Evolutionary conservation across 2,888 invertebrate species (phyloP).

Genomic region (Crepidodera aurea): DNA sequence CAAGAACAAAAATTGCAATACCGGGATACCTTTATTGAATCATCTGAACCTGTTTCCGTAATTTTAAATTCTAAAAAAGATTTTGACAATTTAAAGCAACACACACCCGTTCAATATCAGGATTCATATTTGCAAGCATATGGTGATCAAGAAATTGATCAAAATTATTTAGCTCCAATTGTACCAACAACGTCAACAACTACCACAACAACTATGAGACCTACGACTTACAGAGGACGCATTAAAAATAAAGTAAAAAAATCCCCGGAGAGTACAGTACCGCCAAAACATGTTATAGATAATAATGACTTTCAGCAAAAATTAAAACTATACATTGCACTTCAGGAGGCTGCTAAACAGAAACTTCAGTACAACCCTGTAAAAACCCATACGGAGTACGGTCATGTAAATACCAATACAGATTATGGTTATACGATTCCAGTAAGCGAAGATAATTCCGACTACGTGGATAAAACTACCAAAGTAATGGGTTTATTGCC

Average conservation of each 20-base stretch:
- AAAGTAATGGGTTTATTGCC: conserved; percentile 50
- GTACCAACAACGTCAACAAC: conserved; percentile 30
- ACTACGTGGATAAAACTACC: conserved; percentile 29
- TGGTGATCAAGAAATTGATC: conserved; percentile 30
- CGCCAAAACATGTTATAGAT: neutral
- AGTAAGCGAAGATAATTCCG: conserved; percentile 32
- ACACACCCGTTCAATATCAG: neutral
- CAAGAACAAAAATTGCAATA: too few relatives aligned
- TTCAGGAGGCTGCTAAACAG: conserved; percentile 17
- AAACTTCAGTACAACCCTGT: neutral
- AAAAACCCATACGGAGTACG: neutral
- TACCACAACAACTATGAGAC: conserved; percentile 37
- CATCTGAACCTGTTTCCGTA: conserved; percentile 37
- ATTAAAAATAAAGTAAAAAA: neutral
- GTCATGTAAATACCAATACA: neutral
- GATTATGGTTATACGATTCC: conserved; percentile 14
- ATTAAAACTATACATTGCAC: conserved; percentile 25
- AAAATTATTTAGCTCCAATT: conserved; percentile 12
- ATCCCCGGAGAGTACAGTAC: neutral
- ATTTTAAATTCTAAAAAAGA: conserved; percentile 23
- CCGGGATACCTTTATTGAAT: conserved; percentile 24
- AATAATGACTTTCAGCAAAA: conserved; percentile 14
- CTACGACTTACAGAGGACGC: conserved; percentile 12
- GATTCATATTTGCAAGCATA: conserved; percentile 35
- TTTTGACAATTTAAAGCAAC: neutral